Base-by-base conservation (phyloP, 2,113 vertebrate species). In the Stigmatopora nigra region DNA sequence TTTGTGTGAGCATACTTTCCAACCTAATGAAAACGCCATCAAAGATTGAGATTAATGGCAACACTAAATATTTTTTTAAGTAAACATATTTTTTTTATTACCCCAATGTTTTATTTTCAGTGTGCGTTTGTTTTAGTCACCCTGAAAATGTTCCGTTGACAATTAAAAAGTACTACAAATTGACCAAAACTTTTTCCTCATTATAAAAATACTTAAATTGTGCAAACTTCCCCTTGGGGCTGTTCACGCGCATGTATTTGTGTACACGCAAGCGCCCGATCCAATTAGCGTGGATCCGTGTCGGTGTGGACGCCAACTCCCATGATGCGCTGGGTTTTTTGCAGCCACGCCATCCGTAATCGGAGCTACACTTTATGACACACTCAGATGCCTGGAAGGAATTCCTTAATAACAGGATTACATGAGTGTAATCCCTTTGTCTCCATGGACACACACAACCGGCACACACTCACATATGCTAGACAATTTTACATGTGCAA, bases 351-450 rank as follows among this genome's bases (percentile, higher is more conserved):
- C 91, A 90, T 91, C 91, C 92, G 92, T 93, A 91, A 93, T 94
- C 78, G 82, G 79, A 91, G 73, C 90, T 91, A 93, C 91, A 91
- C 92, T 93, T 93, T 93, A 92, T 91, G 91, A 92, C 90, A 63
- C 88, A 91, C 91, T 92, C 92, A 93, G 93, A 91, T 87, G 91
- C 92, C 91, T 95, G 93, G 92, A 92, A 93, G 91, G 93, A 91
- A 61, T 93, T 92, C 89, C 84, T 92, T 92, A 93, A 94, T 94
- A 94, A 93, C 91, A 84, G 91, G 93, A 95, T 97, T 94, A 95
- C 93, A 94, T 88, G 90, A 90, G 90, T 95, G 93, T 94, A 95
- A 96, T 97, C 93, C 91, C 87, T 74, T 71, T 87, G 81, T 95
- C 93, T 93, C 94, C 85, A 84, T 85, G 91, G 94, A 92, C 88